Evolutionary conservation across 2,113 vertebrate genomes (phyloP).

Genomic region (Camelus dromedarius): DNA sequence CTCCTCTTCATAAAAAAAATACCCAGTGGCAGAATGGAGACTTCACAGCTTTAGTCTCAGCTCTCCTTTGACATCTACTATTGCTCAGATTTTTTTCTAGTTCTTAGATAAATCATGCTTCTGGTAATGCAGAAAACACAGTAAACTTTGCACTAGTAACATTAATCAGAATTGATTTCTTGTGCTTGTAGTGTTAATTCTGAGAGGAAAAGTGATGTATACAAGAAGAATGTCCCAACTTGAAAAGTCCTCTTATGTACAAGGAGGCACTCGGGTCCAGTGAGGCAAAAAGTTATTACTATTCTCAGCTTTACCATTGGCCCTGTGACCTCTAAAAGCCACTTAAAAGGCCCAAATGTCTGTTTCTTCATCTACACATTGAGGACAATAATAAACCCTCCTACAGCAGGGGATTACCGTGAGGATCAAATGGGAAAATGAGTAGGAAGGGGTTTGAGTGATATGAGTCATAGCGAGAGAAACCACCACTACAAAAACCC

Average conservation of each 20-base stretch:
- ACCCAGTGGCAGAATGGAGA: not conserved
- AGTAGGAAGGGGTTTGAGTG: not conserved
- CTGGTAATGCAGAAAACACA: not conserved
- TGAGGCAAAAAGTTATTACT: not conserved
- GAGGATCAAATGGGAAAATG: conserved; percentile 25
- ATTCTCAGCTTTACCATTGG: not conserved
- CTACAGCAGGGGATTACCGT: not conserved
- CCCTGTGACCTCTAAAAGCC: not conserved
- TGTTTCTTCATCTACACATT: not conserved
- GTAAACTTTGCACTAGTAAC: not conserved
- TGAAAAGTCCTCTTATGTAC: not conserved
- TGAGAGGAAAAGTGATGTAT: not conserved
- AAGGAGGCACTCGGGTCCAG: not conserved
- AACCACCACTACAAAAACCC: not conserved
- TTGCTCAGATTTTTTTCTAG: not conserved
- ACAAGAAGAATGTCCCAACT: not conserved
- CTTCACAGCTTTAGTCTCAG: not conserved
- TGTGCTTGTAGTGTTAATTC: not conserved
- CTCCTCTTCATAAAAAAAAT: not conserved
- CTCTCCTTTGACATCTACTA: not conserved
- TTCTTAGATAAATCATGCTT: not conserved
- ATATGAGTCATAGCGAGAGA: not conserved
- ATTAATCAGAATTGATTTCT: not conserved
- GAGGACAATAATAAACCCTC: not conserved
- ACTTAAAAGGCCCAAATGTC: not conserved